Conservation (phyloP, 2,888 invertebrate genomes). For the Thymelicus acteon region DNA sequence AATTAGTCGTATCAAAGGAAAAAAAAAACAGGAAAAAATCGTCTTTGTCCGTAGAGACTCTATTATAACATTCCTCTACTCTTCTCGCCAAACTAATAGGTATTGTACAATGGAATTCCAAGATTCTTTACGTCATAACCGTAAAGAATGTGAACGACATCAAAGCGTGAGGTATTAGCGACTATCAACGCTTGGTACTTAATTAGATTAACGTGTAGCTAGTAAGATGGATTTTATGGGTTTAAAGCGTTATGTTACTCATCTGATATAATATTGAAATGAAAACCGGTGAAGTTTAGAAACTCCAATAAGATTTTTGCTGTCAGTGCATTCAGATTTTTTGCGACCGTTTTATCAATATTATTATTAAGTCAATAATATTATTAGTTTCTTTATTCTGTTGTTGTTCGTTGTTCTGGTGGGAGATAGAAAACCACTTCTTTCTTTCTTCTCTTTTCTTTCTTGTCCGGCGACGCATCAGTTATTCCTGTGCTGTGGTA, state of each 20-base stretch:
- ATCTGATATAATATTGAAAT: not conserved
- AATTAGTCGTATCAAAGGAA: constrained; percentile 10
- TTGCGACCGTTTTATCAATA: no score
- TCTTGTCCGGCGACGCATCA: no score
- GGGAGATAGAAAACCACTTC: no score
- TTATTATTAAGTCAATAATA: no score
- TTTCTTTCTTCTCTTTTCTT: no score
- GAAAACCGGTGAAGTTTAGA: no score
- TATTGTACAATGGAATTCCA: constrained; percentile 3
- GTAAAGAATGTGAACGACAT: not conserved
- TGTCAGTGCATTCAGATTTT: no score
- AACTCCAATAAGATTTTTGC: no score
- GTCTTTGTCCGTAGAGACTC: constrained; percentile 3
- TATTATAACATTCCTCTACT: constrained; percentile 1
- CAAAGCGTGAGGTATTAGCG: constrained; percentile 1
- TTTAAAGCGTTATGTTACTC: not conserved
- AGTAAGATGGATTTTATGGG: not conserved
- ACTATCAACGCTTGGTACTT: not conserved
- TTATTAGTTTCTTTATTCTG: no score
- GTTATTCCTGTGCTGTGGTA: no score
- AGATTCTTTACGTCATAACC: constrained; percentile 1
- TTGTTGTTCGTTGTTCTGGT: no score
- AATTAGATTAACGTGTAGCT: not conserved
- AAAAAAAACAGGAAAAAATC: not conserved
- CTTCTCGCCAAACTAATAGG: constrained; percentile 1